Base-by-base conservation (phyloP, 2,888 invertebrate genomes). In the Panopea generosa region DNA sequence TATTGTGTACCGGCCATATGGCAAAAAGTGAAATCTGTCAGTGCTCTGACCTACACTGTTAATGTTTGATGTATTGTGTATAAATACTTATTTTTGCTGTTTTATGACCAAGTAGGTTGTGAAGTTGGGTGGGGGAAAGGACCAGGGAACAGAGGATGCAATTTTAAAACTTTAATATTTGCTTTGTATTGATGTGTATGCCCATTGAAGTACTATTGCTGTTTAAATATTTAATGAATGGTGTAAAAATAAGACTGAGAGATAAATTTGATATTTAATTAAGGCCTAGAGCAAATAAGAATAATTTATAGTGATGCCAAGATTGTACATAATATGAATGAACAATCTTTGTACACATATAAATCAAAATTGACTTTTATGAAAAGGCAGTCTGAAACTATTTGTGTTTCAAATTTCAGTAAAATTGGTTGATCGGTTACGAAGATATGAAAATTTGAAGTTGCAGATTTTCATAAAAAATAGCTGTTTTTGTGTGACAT, bases 31-130 rank as follows among this genome's bases (percentile, higher is more conserved):
- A 40, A 40, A 40, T 40, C 40, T 40, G 40, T 40, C 40, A 16
- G 40, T 40, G 40, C 40, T 40, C 40, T 40, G 40, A 40, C 40
- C 40, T 40, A 40, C 40, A 40, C n/a, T n/a, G n/a, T n/a, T n/a
- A n/a, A n/a, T n/a, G 40, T 40, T 40, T 40, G 40, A 40, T 40
- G 40, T 40, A 40, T 40, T 40, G 40, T 40, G 40, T 40, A 40
- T 40, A 40, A 40, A 40, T 40, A 40, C 40, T 40, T 40, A 40
- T 40, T 40, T 40, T 40, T 40, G 7, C 16, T 40, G 40, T 40
- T 40, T 40, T 40, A 40, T 40, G 40, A 40, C 40, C 40, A 40
- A 40, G 40, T 40, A 40, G 40, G 40, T 40, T 40, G 40, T 40
- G 40, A 40, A 40, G 40, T 40, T 40, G 40, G 40, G 40, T 40